Conservation (phyloP, 2,888 invertebrate species). For the Pollenia angustigena region DNA sequence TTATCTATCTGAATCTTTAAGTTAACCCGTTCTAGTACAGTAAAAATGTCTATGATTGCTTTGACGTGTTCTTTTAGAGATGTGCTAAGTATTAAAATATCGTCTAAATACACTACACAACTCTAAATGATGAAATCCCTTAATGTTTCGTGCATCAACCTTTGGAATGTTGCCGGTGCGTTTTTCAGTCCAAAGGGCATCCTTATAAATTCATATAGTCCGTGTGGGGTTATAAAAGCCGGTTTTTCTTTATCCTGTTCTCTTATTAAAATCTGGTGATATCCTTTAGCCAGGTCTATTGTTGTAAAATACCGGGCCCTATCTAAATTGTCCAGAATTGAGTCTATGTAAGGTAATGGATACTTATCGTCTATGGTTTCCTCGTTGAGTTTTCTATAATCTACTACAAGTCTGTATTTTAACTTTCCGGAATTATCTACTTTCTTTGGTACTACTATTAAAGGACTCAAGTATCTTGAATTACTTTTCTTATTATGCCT, state of each 20-base stretch:
- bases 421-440: constrained; percentile 18
- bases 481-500: too few species aligned
- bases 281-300: constrained; percentile 21
- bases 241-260: constrained; percentile 33
- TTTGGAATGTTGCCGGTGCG: too few species aligned
- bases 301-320: constrained; percentile 25
- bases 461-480: too few species aligned
- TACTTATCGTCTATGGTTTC: constrained; percentile 14
- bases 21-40: too few species aligned
- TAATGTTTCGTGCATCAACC: too few species aligned
- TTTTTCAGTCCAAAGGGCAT: too few species aligned
- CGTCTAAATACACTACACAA: too few species aligned
- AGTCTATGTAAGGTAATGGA: constrained; percentile 3
- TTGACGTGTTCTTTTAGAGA: too few species aligned
- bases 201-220: constrained; percentile 23
- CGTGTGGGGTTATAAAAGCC: constrained; percentile 45
- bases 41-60: too few species aligned
- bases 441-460: constrained; percentile 2
- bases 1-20: too few species aligned
- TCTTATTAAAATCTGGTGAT: constrained; percentile 27
- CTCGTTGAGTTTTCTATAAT: constrained; percentile 14
- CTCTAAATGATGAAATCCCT: too few species aligned
- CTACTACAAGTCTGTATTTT: constrained; percentile 19
- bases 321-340: constrained; percentile 13
- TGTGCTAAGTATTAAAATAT: too few species aligned